Conservation (phyloP, 2,888 invertebrate species). For the Chaitophorus viminalis region DNA sequence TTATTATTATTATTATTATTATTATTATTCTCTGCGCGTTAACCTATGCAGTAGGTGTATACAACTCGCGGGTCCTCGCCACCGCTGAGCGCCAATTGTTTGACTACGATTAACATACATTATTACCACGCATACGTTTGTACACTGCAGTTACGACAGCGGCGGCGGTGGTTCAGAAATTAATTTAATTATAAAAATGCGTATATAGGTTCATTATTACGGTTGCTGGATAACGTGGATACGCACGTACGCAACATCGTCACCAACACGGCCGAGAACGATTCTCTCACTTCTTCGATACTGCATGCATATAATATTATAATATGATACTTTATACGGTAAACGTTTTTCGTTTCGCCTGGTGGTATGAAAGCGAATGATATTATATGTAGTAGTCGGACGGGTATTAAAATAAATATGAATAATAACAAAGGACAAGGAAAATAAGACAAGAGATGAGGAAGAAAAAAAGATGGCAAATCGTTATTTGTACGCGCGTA, state of each 20-base stretch:
- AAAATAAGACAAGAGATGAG: background rate
- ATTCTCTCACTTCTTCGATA: too few species aligned
- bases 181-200: constrained; percentile 30
- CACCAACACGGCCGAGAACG: too few species aligned
- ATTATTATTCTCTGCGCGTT: too few species aligned
- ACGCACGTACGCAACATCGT: too few species aligned
- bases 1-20: too few species aligned
- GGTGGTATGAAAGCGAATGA: too few species aligned
- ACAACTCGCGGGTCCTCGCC: background rate
- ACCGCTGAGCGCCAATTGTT: constrained; percentile 24
- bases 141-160: background rate
- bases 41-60: too few species aligned
- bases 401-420: background rate
- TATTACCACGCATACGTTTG: background rate
- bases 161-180: background rate
- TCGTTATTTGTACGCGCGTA: background rate
- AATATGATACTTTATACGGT: background rate
- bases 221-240: too few species aligned
- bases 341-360: background rate
- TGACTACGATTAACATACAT: constrained; percentile 38
- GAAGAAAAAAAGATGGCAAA: background rate
- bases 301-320: too few species aligned
- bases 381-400: too few species aligned
- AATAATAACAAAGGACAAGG: background rate
- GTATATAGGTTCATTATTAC: background rate